phyloP scores from a whole-genome alignment of 1,140 invertebrate species.

The Centruroides vittatus region DNA sequence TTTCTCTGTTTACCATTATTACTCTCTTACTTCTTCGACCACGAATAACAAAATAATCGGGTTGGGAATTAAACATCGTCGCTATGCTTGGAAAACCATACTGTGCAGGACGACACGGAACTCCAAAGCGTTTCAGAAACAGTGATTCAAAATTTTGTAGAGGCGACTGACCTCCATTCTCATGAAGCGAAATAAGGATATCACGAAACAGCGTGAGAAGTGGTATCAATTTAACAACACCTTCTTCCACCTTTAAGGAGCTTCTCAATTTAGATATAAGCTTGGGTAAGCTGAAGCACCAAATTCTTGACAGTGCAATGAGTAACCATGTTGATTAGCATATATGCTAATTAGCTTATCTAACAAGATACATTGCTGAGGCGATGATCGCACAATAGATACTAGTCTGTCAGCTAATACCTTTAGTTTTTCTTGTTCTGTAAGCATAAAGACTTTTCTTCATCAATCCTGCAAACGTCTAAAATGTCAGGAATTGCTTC shows the following conservation, averaged over 20 bases:
- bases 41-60: slow-evolving; percentile 36
- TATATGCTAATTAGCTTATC: slow-evolving; percentile 26
- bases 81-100: slow-evolving; percentile 39
- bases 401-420: slow-evolving; percentile 32
- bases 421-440: slow-evolving; percentile 28
- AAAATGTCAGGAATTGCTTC: slow-evolving; percentile 78
- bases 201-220: slow-evolving; percentile 43
- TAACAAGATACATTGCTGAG: slow-evolving; percentile 23
- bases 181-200: slow-evolving; percentile 39
- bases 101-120: slow-evolving; percentile 36
- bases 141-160: slow-evolving; percentile 39
- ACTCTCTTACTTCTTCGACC: slow-evolving; percentile 24
- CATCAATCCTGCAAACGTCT: slow-evolving; percentile 37
- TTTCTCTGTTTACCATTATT: slow-evolving; percentile 21
- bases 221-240: slow-evolving; percentile 36
- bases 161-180: slow-evolving; percentile 35
- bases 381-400: slow-evolving; percentile 24
- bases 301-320: slow-evolving; percentile 40
- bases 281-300: slow-evolving; percentile 36
- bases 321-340: slow-evolving; percentile 29
- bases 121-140: slow-evolving; percentile 39
- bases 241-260: slow-evolving; percentile 31
- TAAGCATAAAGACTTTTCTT: slow-evolving; percentile 31
- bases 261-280: slow-evolving; percentile 37
- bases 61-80: slow-evolving; percentile 39